Percentiles rank a stretch among this genome's conserved stretches.
Conservation (phyloP, 2,113 vertebrate genomes). For the Xyliphius kryptos region DNA sequence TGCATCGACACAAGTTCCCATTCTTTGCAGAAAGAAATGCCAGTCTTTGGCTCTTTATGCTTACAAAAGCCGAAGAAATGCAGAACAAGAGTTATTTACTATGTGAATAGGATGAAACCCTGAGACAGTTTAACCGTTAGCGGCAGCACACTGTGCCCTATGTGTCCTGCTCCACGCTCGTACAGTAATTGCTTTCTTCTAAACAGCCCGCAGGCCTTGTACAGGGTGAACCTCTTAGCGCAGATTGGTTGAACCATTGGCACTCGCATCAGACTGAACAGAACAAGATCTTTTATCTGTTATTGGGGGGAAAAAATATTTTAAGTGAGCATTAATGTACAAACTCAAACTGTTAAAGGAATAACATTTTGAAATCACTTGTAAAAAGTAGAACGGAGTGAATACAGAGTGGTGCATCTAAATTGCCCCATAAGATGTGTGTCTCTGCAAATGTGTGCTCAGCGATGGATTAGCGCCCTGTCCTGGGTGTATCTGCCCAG, state of each 20-base stretch:
- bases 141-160: slow-evolving; percentile 15
- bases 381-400: too few relatives aligned
- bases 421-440: too few relatives aligned
- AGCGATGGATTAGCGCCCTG: too few relatives aligned
- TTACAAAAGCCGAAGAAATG: slow-evolving; percentile 38
- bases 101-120: slow-evolving; percentile 28
- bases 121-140: slow-evolving; percentile 36
- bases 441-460: too few relatives aligned
- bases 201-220: slow-evolving; percentile 23
- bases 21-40: slow-evolving; percentile 40
- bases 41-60: slow-evolving; percentile 38
- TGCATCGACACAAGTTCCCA: slow-evolving; percentile 34
- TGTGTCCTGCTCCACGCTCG: slow-evolving; percentile 38
- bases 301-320: background rate
- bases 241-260: slow-evolving; percentile 28
- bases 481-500: too few relatives aligned
- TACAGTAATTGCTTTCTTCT: slow-evolving; percentile 47
- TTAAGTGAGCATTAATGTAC: too few relatives aligned
- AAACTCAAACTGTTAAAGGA: too few relatives aligned
- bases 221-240: slow-evolving; percentile 18
- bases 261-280: background rate
- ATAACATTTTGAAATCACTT: too few relatives aligned
- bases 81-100: slow-evolving; percentile 42
- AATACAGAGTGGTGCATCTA: too few relatives aligned
- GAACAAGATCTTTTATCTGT: slow-evolving; percentile 5